Evolutionary conservation across 2,888 invertebrate species (phyloP), one percentile per base, ranked within the genome.

Genomic region (Heterodera filipjevi): DNA sequence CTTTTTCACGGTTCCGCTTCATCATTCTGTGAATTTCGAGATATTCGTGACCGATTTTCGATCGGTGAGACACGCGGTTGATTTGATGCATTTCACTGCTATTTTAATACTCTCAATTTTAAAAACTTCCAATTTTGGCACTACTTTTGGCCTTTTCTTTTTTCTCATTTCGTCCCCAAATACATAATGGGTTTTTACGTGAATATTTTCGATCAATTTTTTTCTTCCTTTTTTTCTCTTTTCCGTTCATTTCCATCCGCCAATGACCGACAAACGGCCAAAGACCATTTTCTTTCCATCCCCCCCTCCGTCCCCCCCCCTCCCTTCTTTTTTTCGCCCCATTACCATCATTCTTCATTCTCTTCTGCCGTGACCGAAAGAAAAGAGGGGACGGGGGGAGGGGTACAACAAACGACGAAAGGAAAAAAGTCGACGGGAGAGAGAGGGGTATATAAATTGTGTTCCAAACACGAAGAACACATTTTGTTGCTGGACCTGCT

Each of bases 321-420:
- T 22, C 32, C n/a, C n/a, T n/a, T n/a, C n/a, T n/a, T 71, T 71
- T 73, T 46, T 73, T 46, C 46, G 53, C 64, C n/a, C 64, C 27
- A 64, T 73, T 73, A 71, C 49, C 49, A 49, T 71, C 33, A 27
- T 73, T 49, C 16, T 49, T 33, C 49, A 22, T 73, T 33, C 73
- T 22, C 59, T 72, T 73, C 44, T 33, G 59, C 73, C 39, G 64
- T 64, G 73, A 53, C 59, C 73, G 73, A 73, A 35, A 35, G 59
- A 71, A 71, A 33, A 72, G 33, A 59, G 27, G 14, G 35, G 35
- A n/a, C 22, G 49, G 35, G n/a, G 33, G 33, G 33, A 33, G 33
- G 59, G 59, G 59, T 39, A 22, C 39, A 44, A 44, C 33, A 73
- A 49, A 49, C 46, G 64, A 46, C n/a, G 64, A 73, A 35, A 73